Base-by-base conservation (phyloP, 2,113 vertebrate species). In the Recurvirostra avosetta region DNA sequence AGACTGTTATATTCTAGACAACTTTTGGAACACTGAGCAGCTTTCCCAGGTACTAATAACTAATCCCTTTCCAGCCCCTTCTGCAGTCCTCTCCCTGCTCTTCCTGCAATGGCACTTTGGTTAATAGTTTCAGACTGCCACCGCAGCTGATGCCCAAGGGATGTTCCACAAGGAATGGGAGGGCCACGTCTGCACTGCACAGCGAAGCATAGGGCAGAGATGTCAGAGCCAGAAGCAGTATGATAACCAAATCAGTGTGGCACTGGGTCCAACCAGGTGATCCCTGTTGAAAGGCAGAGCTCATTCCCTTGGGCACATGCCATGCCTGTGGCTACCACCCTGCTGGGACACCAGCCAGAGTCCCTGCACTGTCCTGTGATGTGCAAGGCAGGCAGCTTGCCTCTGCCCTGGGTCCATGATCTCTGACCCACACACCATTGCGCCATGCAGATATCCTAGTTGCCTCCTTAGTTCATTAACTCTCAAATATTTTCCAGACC, bases 161-260 rank as follows among this genome's bases (percentile, higher is more conserved):
- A 53, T 43, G 20, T 77, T 49, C 55, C 30, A 43, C 15, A n/a
- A 21, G 22, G n/a, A 77, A 30, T 0, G 2, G 25, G 17, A 90
- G 4, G 8, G 6, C 18, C 11, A 23, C 0, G 0, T 56, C 65
- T 66, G 32, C 2, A 0, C 8, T 0, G 2, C 49, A 30, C 26
- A 56, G 15, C 50, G 40, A 66, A 40, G 38, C n/a, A 22, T 1
- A 32, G n/a, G 47, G 50, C 23, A 20, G 58, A 76, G 36, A 8
- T 32, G 9, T 27, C 70, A 49, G 30, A 81, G 34, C 9, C 70
- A 89, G 75, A 67, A 20, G 18, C 29, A 34, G 9, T 21, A 13
- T 25, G 36, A 34, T 40, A 40, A 40, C 40, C 21, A 3, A 22
- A 21, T 15, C 23, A 68, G 5, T 34, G 38, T 27, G 25, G 32